Evolutionary conservation across 2,797 vertebrate genomes (phyloP), one percentile per base, ranked within the genome.

Genomic region (Notoglanidium macrostoma): DNA sequence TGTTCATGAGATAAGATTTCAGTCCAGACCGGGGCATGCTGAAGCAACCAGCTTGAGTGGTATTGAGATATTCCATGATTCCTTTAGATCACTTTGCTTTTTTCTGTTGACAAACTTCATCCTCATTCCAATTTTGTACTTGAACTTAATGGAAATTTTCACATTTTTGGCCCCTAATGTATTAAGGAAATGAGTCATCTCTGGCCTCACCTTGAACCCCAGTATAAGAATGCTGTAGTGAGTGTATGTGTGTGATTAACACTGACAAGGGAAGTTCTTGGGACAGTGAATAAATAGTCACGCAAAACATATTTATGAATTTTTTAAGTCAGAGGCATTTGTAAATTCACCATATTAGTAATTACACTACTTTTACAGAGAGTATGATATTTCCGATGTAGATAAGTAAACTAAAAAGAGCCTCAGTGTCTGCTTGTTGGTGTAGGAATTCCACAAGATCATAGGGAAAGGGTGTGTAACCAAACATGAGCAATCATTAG

Each of bases 1-100:
- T 32, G 54, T 81, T 44, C 14, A 29, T 86, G 63, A 88, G 89
- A 88, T 89, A 90, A 78, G 82, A 80, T 91, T 87, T 91, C 86
- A 79, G 29, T 44, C 68, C 40, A 26, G 23, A 12, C 83, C 32
- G 46, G 14, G 29, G 57, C 78, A 44, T 44, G 32, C 78, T n/a
- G 35, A 61, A 80, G 35, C 78, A 61, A 59, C 54, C 55, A 40
- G 32, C 21, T 80, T 80, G 77, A 59, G 23, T 59, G 55, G 61
- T 26, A 80, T 44, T 61, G 32, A 61, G 57, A 61, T 59, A 59
- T 79, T 26, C 44, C 21, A 14, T 49, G n/a, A 11, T 77, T 77
- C 6, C 17, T 77, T 54, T 54, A 54, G 9, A 54, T 55, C n/a
- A 78, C 17, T 21, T 54, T 9, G 29, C 29, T 55, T 9, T 55